These are phyloP conservation scores for Erebia palarica DNA, from an alignment of 2,888 invertebrate genomes.

Conservation along the genomic window DNA sequence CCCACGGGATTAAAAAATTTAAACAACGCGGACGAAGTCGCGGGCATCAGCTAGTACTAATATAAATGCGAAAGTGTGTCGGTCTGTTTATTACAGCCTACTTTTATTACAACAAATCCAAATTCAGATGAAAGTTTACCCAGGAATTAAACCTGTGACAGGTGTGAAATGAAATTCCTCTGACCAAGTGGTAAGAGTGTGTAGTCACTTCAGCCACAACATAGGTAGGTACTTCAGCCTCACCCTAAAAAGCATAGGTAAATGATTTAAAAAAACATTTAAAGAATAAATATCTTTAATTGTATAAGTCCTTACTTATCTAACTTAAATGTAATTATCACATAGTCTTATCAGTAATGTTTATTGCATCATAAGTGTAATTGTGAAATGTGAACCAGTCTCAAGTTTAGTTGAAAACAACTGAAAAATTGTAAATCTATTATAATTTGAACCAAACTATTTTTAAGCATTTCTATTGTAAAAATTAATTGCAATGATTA, in stretches of 20 bases:
- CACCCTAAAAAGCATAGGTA: neutral
- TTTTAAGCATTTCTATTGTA: no score
- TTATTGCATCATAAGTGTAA: slow-evolving; percentile 16
- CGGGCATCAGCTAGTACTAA: no score
- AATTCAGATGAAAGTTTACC: neutral
- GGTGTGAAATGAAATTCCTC: neutral
- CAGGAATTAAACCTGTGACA: neutral
- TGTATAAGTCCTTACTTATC: slow-evolving; percentile 7
- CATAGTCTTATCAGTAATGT: slow-evolving; percentile 36
- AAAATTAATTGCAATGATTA: no score
- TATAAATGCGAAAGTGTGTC: no score
- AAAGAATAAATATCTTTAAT: neutral
- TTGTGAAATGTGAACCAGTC: neutral
- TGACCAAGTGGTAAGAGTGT: no score
- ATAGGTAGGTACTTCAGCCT: no score
- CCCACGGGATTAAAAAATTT: no score
- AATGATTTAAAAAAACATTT: slow-evolving; percentile 1
- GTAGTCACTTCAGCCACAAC: no score
- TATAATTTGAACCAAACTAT: neutral
- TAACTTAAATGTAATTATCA: slow-evolving; percentile 42
- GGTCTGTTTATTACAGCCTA: no score
- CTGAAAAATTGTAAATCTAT: slow-evolving; percentile 2
- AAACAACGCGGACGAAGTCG: no score
- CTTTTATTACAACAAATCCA: no score
- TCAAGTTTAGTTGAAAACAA: slow-evolving; percentile 7